Conservation (phyloP, 2,113 vertebrate species). For the Mesembrinibis cayennensis region DNA sequence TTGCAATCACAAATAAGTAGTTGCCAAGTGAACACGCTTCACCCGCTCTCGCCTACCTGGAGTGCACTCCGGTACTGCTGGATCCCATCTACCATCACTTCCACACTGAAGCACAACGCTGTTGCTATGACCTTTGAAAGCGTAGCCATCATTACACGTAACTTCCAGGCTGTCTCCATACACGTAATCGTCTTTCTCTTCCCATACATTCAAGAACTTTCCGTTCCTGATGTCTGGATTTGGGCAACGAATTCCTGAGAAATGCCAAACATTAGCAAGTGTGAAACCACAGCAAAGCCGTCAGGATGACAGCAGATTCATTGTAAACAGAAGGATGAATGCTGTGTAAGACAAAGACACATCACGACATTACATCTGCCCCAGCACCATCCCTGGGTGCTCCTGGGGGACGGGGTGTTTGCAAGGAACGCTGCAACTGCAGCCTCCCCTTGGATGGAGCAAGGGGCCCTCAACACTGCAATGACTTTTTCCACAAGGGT, state of each 20-base stretch:
- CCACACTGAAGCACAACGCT: rapidly evolving
- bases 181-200: rapidly evolving
- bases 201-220: rapidly evolving
- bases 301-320: not conserved
- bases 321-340: not conserved
- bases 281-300: not conserved
- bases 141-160: rapidly evolving
- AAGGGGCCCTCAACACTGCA: not conserved
- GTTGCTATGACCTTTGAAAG: rapidly evolving
- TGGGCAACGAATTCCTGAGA: not conserved
- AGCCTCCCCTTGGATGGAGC: not conserved
- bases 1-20: not conserved
- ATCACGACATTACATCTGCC: rapidly evolving
- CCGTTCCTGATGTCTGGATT: not conserved
- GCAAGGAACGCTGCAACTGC: not conserved
- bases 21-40: rapidly evolving
- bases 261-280: not conserved
- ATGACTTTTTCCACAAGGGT: not conserved
- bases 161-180: not conserved
- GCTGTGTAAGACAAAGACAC: not conserved
- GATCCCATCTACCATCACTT: rapidly evolving
- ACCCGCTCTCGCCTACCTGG: not conserved
- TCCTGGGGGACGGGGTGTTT: not conserved
- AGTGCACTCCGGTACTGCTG: not conserved
- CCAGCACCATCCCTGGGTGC: not conserved